Percentiles rank a stretch among this genome's conserved stretches.
phyloP scores from a whole-genome alignment of 2,113 vertebrate genomes.

The Hypocryptadius cinnamomeus region DNA sequence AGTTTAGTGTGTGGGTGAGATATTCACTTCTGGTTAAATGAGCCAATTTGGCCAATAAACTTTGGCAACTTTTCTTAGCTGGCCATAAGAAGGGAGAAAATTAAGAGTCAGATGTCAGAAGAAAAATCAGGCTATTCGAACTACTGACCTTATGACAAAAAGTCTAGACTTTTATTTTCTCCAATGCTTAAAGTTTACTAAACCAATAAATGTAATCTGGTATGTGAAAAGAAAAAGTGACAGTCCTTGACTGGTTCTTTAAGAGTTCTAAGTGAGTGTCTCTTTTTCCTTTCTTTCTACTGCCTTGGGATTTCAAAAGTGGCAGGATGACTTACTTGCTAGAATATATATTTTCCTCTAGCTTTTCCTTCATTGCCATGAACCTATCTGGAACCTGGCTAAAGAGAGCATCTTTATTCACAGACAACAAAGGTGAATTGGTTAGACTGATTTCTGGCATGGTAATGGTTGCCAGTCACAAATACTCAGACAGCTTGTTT shows the following conservation, averaged over 20 bases:
- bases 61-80: not conserved
- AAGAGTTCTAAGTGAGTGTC: not conserved
- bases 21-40: not conserved
- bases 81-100: constrained; percentile 33
- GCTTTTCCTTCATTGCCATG: not conserved
- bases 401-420: not conserved
- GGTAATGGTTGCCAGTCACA: not conserved
- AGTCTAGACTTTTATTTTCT: not conserved
- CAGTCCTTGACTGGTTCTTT: not conserved
- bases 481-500: not conserved
- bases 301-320: not conserved
- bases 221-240: not conserved
- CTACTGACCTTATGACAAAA: not conserved
- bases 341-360: not conserved
- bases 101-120: not conserved
- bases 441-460: not conserved
- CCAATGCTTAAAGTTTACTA: constrained; percentile 15
- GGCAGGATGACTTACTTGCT: not conserved
- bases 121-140: constrained; percentile 23
- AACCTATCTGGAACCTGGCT: not conserved
- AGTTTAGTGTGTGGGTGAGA: not conserved
- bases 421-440: not conserved
- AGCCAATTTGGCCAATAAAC: constrained; percentile 3
- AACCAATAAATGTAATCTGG: not conserved
- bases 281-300: not conserved